Evolutionary conservation across 2,888 invertebrate genomes (phyloP).

Genomic region (Salticus scenicus): DNA sequence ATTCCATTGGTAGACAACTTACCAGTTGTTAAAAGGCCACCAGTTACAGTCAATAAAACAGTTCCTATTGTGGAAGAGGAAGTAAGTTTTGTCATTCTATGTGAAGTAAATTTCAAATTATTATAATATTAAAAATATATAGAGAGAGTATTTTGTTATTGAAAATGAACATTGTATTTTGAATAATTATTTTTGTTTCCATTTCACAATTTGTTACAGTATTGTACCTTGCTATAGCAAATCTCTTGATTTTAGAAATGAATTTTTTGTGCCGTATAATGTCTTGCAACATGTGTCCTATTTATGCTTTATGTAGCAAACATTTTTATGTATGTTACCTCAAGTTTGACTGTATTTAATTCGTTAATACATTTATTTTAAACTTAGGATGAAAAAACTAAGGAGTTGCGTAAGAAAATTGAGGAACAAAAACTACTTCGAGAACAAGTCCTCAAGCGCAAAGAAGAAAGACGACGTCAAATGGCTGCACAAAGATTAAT

Average conservation of each 20-base stretch:
- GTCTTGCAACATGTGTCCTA: no score
- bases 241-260: no score
- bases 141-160: no score
- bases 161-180: no score
- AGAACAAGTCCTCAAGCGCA: slow-evolving; percentile 48
- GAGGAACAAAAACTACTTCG: slow-evolving; percentile 57
- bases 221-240: no score
- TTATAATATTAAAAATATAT: not conserved
- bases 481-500: slow-evolving; percentile 57
- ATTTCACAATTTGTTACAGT: no score
- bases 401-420: slow-evolving; percentile 51
- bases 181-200: no score
- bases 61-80: slow-evolving; percentile 43
- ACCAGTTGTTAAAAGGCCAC: not conserved
- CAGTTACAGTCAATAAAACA: not conserved
- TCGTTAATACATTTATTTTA: not conserved
- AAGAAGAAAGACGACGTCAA: slow-evolving; percentile 54
- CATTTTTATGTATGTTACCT: no score
- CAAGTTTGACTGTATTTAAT: not conserved
- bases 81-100: slow-evolving; percentile 12
- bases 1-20: slow-evolving; percentile 57
- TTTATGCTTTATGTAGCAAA: no score
- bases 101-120: not conserved
- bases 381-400: slow-evolving; percentile 64
- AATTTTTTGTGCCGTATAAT: no score